Evolutionary conservation across 2,797 vertebrate genomes (phyloP).

Genomic region (Sebastes glaucus): DNA sequence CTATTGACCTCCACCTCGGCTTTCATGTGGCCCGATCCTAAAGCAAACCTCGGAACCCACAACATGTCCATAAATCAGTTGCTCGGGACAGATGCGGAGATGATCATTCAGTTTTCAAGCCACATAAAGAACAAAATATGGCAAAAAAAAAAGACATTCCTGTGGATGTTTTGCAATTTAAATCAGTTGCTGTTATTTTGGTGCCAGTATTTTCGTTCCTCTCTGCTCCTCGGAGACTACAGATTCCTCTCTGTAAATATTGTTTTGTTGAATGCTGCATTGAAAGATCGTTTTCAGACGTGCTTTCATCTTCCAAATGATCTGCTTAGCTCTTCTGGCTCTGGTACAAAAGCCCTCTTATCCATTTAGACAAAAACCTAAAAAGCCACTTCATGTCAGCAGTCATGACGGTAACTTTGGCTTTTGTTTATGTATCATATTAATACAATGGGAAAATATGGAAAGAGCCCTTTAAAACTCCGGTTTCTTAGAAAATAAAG

Average conservation of each 20-base stretch:
- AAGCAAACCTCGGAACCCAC: slow-evolving; percentile 68
- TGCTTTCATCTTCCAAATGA: slow-evolving; percentile 33
- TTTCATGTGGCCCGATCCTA: slow-evolving; percentile 70
- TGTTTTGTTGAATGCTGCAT: slow-evolving; percentile 17
- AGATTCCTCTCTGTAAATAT: slow-evolving; percentile 29
- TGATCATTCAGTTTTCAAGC: slow-evolving; percentile 32
- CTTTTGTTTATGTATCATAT: slow-evolving; percentile 20
- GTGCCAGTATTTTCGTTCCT: slow-evolving; percentile 10
- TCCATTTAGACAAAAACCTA: slow-evolving; percentile 31
- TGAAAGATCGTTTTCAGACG: slow-evolving; percentile 35
- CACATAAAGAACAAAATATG: slow-evolving; percentile 38
- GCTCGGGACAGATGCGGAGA: slow-evolving; percentile 36
- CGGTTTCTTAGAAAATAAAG: neutral
- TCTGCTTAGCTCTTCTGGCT: slow-evolving; percentile 19
- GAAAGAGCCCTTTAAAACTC: neutral
- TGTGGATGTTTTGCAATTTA: slow-evolving; percentile 27
- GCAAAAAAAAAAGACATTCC: slow-evolving; percentile 22
- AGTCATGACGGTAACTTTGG: neutral
- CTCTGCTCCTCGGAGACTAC: neutral
- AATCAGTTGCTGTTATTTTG: slow-evolving; percentile 25
- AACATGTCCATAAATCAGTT: slow-evolving; percentile 73
- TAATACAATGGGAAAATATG: slow-evolving; percentile 4
- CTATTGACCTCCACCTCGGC: slow-evolving; percentile 64
- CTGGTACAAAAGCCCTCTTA: slow-evolving; percentile 28
- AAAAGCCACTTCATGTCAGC: slow-evolving; percentile 17